Conservation (phyloP, 2,888 invertebrate species). For the Phengaris arion region DNA sequence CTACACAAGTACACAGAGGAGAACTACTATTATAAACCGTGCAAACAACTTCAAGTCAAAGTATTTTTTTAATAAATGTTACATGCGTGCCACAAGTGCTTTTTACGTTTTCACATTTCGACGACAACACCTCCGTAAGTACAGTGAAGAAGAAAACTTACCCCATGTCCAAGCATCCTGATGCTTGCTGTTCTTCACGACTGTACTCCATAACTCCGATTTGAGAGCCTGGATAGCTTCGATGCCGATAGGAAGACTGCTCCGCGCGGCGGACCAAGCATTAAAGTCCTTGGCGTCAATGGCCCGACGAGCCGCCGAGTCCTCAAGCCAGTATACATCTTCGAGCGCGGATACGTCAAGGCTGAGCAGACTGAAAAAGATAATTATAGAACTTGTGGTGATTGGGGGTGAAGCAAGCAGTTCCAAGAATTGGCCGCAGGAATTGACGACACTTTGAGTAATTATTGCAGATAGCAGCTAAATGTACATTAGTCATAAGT, state of each 20-base stretch:
- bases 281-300: slow-evolving; percentile 88
- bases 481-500: too few species aligned
- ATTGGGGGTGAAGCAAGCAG: too few species aligned
- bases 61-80: not conserved
- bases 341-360: slow-evolving; percentile 92
- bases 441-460: too few species aligned
- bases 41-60: not conserved
- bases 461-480: too few species aligned
- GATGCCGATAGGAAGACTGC: slow-evolving; percentile 90
- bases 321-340: slow-evolving; percentile 94
- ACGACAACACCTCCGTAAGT: not conserved
- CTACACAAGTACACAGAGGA: not conserved
- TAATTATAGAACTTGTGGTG: too few species aligned
- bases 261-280: slow-evolving; percentile 88
- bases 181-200: slow-evolving; percentile 90
- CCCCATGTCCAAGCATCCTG: slow-evolving; percentile 96
- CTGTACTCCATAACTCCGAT: slow-evolving; percentile 90
- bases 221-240: slow-evolving; percentile 88
- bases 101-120: too few species aligned
- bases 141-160: slow-evolving; percentile 45
- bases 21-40: not conserved
- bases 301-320: slow-evolving; percentile 86
- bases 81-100: too few species aligned
- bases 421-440: too few species aligned
- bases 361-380: slow-evolving; percentile 81